Evolutionary conservation across 2,888 invertebrate genomes (phyloP), one percentile per base, ranked within the genome.

Genomic region (Fissipunctia ypsillon): DNA sequence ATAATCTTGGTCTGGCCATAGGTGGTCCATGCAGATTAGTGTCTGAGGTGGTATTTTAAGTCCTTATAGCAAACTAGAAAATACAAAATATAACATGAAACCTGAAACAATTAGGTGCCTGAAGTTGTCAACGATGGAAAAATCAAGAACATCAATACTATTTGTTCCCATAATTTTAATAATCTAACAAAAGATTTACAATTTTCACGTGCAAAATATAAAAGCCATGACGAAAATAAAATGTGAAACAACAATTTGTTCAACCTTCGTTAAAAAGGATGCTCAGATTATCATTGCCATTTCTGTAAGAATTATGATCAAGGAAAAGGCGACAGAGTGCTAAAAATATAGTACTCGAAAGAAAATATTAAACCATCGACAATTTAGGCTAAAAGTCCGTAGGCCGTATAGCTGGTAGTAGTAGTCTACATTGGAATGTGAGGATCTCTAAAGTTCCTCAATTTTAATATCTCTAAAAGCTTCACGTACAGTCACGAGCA

Each of bases 391-490:
- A n/a, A n/a, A n/a, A n/a, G n/a, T n/a, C n/a, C n/a, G n/a, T n/a
- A n/a, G n/a, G n/a, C n/a, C n/a, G n/a, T n/a, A n/a, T n/a, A n/a
- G n/a, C n/a, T n/a, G n/a, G n/a, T n/a, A n/a, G n/a, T n/a, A n/a
- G n/a, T n/a, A n/a, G n/a, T n/a, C n/a, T n/a, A n/a, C 38, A 38
- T 38, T 22, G 54, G 16, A 2, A n/a, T 52, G 52, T 25, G 25
- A 52, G 25, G 19, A 9, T 28, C 56, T 28, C 16, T 9, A 19
- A 7, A 10, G 19, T 19, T 31, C 6, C 3, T 6, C 12, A 60
- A 31, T 43, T 61, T 63, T 22, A 72, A 72, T 73, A 31, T 72
- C 10, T 16, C n/a, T 72, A 31, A 73, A 59, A 73, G 73, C 25
- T 59, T 52, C 7, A 50, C 16, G 28, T 45, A 45, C n/a, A n/a